Evolutionary conservation across 1,140 invertebrate genomes (phyloP), one percentile per base, ranked within the genome.

Genomic region (Macrosteles quadrilineatus): DNA sequence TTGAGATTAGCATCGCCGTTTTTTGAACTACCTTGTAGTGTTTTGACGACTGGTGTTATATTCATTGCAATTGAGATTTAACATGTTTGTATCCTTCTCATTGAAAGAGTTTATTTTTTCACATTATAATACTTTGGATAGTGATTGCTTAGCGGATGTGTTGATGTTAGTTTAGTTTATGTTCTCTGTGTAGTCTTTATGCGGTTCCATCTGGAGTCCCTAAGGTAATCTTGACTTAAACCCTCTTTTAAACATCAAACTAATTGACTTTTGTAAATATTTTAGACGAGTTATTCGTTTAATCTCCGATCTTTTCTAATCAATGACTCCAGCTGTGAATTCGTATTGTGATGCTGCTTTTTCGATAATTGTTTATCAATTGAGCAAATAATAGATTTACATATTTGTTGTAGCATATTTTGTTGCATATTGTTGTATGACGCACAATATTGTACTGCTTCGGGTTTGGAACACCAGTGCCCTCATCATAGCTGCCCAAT

Each of bases 401-500:
- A 50, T 50, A 50, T 57, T 68, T 68, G 67, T 68, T 68, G 50
- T 59, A 29, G 21, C 9, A 36, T 64, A 47, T 64, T 70, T 63
- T 64, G 57, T 63, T 70, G 62, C 63, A 63, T 31, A 32, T 31
- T 31, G 29, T 63, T 63, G 29, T 63, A 63, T 63, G 17, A 63
- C 59, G 59, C 59, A 63, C 59, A 63, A 63, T 59, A 29, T 29
- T 29, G 29, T 63, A 63, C 59, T 6, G 59, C n/a, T 63, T 63
- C 59, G 31, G 29, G 59, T 63, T 63, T 32, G 31, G 59, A 50
- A 50, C 47, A 50, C 47, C 47, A 50, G 47, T 50, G 47, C 21
- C 47, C 47, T 40, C 36, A n/a, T n/a, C n/a, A 17, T 40, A 40
- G 36, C 36, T 40, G 36, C 36, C 36, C 36, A 40, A 9, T 17